Evolutionary conservation across 2,888 invertebrate genomes (phyloP).

Genomic region (Iselma pallidipennis): DNA sequence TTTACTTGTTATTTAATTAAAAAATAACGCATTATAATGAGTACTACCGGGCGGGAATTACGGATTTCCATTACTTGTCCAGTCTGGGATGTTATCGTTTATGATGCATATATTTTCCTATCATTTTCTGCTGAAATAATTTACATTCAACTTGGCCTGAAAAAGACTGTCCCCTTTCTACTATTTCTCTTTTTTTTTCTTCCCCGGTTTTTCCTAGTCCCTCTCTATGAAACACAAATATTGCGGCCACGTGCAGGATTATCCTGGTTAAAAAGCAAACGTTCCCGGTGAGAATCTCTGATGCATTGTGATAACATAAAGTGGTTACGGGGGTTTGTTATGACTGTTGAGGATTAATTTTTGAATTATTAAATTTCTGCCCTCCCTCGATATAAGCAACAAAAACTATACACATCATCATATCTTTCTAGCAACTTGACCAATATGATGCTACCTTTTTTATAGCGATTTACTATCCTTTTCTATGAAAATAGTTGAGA

Average conservation of each 20-base stretch:
- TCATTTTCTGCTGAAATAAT: constrained; percentile 4
- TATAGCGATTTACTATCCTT: too few species aligned
- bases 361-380: constrained; percentile 49
- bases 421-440: too few species aligned
- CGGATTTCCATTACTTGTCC: too few species aligned
- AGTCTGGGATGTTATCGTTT: too few species aligned
- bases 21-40: too few species aligned
- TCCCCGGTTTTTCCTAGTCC: too few species aligned
- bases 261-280: constrained; percentile 43
- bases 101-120: neutral
- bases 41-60: too few species aligned
- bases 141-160: too few species aligned
- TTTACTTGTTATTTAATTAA: neutral
- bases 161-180: constrained; percentile 13
- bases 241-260: constrained; percentile 43
- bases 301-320: constrained; percentile 48
- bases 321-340: constrained; percentile 50
- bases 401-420: neutral
- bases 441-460: too few species aligned
- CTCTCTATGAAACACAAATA: constrained; percentile 34
- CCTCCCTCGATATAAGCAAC: too few species aligned
- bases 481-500: too few species aligned
- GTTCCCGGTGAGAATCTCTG: constrained; percentile 39
- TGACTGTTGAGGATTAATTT: constrained; percentile 49
- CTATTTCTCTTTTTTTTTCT: too few species aligned